These are phyloP conservation scores for Heterotis niloticus DNA, from an alignment of 2,113 vertebrate species.

Conservation along the genomic window DNA sequence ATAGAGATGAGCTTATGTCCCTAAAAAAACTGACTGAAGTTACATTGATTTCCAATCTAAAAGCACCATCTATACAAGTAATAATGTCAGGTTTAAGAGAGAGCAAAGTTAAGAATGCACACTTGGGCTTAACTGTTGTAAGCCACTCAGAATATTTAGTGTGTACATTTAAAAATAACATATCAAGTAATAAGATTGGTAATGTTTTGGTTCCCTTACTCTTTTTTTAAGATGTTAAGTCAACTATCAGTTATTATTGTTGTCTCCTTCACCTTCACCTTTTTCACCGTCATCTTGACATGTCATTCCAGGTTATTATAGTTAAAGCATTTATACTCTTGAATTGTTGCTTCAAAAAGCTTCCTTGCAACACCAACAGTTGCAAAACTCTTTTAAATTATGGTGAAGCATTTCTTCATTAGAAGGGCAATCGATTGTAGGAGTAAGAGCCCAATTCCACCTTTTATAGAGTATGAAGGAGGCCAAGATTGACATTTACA, in stretches of 20 bases:
- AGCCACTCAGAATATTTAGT: neutral
- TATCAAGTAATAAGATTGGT: slow-evolving; percentile 19
- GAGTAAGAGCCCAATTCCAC: slow-evolving; percentile 26
- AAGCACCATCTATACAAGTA: slow-evolving; percentile 6
- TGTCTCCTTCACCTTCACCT: slow-evolving; percentile 1
- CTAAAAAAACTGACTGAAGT: neutral
- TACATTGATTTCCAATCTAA: neutral
- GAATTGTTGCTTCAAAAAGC: slow-evolving; percentile 28
- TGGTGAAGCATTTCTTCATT: slow-evolving; percentile 32
- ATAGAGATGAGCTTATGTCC: neutral
- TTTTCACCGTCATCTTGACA: slow-evolving; percentile 19
- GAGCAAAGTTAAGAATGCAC: neutral
- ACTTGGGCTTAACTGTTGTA: neutral
- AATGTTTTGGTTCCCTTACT: slow-evolving; percentile 25
- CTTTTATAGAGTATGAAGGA: slow-evolving; percentile 36
- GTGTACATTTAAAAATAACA: slow-evolving; percentile 12
- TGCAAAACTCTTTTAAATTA: slow-evolving; percentile 33
- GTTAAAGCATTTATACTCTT: slow-evolving; percentile 32
- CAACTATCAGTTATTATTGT: slow-evolving; percentile 9
- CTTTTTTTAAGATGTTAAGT: slow-evolving; percentile 10
- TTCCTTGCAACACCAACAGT: slow-evolving; percentile 25
- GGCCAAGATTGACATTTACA: slow-evolving; percentile 39
- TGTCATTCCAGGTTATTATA: slow-evolving; percentile 29
- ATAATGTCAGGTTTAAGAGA: neutral
- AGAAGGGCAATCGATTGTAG: slow-evolving; percentile 33